Conservation (phyloP, 2,888 invertebrate genomes). For the Mimas tiliae region DNA sequence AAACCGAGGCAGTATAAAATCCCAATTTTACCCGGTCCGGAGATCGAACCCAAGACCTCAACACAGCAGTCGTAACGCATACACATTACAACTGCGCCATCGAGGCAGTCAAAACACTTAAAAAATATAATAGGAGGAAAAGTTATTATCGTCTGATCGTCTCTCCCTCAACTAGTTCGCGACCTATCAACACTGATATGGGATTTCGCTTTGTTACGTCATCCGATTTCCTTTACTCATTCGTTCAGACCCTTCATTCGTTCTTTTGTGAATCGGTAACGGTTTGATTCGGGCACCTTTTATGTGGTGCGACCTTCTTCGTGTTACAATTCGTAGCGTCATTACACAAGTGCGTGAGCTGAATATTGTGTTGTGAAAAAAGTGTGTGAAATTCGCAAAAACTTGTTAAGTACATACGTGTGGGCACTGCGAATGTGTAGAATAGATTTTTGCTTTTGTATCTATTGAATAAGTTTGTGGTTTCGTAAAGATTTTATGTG, state of each 20-base stretch:
- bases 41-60: no score
- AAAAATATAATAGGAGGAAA: no score
- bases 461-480: neutral
- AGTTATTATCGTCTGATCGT: neutral
- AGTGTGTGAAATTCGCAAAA: neutral
- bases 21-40: no score
- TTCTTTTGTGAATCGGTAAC: slow-evolving; percentile 20
- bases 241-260: slow-evolving; percentile 21
- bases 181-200: slow-evolving; percentile 18
- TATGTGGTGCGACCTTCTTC: neutral
- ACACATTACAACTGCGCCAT: no score
- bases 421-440: neutral
- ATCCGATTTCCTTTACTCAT: slow-evolving; percentile 13
- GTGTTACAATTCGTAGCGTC: slow-evolving; percentile 15
- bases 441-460: no score
- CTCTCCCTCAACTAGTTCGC: neutral
- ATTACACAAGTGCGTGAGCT: slow-evolving; percentile 4
- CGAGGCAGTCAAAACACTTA: no score
- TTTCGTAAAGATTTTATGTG: neutral
- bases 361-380: neutral
- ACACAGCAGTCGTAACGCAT: no score
- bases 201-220: slow-evolving; percentile 13
- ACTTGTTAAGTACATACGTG: neutral
- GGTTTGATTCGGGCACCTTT: slow-evolving; percentile 21
- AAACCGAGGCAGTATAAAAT: no score